These are phyloP conservation scores for Sebastes taczanowskii DNA, from an alignment of 2,797 vertebrate species.

Conservation along the genomic window DNA sequence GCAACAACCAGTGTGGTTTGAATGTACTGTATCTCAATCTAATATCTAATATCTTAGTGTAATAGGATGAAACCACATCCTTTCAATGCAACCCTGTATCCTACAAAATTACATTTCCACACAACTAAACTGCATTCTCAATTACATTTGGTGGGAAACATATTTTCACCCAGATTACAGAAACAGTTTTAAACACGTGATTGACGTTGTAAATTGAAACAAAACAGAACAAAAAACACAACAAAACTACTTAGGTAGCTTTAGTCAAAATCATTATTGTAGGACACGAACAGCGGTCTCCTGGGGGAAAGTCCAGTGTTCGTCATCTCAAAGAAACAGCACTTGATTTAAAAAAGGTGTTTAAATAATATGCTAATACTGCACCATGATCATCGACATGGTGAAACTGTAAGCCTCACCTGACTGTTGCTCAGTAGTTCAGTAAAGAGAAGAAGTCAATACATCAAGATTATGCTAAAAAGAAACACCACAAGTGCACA, in stretches of 20 bases:
- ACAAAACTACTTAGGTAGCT: neutral
- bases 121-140: neutral
- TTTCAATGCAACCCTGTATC: neutral
- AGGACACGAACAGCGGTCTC: too few species aligned
- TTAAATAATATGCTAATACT: too few species aligned
- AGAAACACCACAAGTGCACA: neutral
- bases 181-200: neutral
- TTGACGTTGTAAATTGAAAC: neutral
- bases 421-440: neutral
- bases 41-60: neutral
- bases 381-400: too few species aligned
- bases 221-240: neutral
- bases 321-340: neutral
- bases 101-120: neutral
- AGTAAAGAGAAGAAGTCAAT: neutral
- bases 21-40: neutral
- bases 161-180: neutral
- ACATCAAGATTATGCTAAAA: neutral
- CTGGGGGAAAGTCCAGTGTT: too few species aligned
- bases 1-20: neutral
- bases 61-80: neutral
- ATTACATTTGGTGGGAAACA: neutral
- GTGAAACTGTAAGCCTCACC: too few species aligned
- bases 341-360: neutral
- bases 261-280: neutral